Evolutionary conservation across 2,888 invertebrate species (phyloP).

Genomic region (Dasypolia templi): DNA sequence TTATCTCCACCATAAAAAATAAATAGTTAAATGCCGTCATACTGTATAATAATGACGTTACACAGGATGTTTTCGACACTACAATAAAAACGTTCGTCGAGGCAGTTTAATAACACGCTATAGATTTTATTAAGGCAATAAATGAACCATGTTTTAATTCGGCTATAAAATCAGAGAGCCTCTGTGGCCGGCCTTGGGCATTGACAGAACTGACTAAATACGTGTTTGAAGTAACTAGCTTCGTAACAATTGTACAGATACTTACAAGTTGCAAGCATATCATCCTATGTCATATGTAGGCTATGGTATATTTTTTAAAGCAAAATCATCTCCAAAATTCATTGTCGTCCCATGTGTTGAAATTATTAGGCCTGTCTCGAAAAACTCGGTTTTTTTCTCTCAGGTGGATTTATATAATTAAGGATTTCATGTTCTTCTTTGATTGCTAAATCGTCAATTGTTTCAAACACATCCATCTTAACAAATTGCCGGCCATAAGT

Average conservation of each 20-base stretch:
- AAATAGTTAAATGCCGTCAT: constrained; percentile 43
- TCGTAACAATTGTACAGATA: neutral
- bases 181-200: constrained; percentile 44
- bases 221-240: neutral
- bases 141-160: constrained; percentile 76
- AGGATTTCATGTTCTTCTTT: too few relatives aligned
- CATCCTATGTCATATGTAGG: neutral
- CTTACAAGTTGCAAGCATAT: neutral
- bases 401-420: too few relatives aligned
- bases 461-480: too few relatives aligned
- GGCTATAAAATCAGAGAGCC: constrained; percentile 74
- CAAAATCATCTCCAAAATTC: too few relatives aligned
- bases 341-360: too few relatives aligned
- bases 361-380: too few relatives aligned
- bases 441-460: too few relatives aligned
- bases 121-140: constrained; percentile 79
- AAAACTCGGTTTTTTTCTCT: too few relatives aligned
- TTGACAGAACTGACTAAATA: constrained; percentile 31
- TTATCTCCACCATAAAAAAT: constrained; percentile 14
- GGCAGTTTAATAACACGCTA: constrained; percentile 75
- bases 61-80: constrained; percentile 61
- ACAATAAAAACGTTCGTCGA: constrained; percentile 72
- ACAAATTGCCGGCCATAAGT: too few relatives aligned
- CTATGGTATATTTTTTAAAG: too few relatives aligned
- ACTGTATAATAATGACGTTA: constrained; percentile 62